Base-by-base conservation (phyloP, 2,888 invertebrate species). In the Crioceris asparagi region DNA sequence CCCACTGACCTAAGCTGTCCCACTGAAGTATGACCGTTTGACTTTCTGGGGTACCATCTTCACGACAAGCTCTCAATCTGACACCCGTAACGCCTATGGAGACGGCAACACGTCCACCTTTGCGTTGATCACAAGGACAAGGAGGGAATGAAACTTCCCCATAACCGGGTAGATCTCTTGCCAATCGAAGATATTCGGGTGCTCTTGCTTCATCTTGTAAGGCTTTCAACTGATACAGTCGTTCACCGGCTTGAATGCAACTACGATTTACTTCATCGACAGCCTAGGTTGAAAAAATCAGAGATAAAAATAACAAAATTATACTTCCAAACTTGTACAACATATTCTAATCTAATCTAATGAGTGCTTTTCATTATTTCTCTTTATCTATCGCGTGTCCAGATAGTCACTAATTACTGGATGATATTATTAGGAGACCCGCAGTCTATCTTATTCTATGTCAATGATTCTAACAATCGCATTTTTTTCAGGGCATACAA, bases 241-340 rank as follows among this genome's bases (percentile, higher is more conserved):
- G 79, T 50, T 92, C 87, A 35, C 86, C 88, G 10, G 94, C 86
- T 44, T 77, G 77, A 52, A 94, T 84, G 59, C 87, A 85, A 40
- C 93, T 92, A 52, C 91, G 78, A 67, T 93, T 93, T 41, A 94
- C 92, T 63, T 93, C 93, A 58, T 94, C 93, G 8, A 94, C 84
- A 1, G 93, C 87, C 79, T 77, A 54, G 32, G 32, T 30, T 10
- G 15, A 31, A 31, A 32, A 14, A 18, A 36, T 12, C 23, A 36
- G 14, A 32, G 4, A 35, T 11, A 37, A 8, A 37, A 5, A 8
- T 23, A 37, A 15, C 6, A 38, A 35, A 8, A n/a, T n/a, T n/a
- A n/a, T n/a, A n/a, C n/a, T n/a, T n/a, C n/a, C n/a, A n/a, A n/a
- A n/a, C n/a, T n/a, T n/a, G n/a, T n/a, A n/a, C n/a, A n/a, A n/a